Percentiles rank a stretch among this genome's conserved stretches.
Evolutionary conservation across 2,113 vertebrate species (phyloP).

Genomic region (Cyphomyrus discorhynchus): DNA sequence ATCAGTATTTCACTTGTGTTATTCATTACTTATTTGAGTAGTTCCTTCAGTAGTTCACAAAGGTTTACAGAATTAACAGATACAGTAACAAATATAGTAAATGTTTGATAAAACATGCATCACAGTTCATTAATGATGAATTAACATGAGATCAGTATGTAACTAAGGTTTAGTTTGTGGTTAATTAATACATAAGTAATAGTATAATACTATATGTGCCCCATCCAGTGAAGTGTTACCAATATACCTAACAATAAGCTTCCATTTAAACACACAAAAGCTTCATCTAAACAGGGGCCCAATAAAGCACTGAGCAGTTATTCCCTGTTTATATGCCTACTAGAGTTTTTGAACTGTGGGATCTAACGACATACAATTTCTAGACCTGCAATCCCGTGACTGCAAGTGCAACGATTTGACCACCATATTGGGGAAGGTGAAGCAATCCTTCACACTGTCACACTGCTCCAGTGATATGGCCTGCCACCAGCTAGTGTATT

Average conservation of each 20-base stretch:
- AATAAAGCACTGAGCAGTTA: not conserved
- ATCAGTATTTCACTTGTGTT: not conserved
- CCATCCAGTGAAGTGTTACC: not conserved
- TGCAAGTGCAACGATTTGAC: not conserved
- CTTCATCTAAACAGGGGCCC: not conserved
- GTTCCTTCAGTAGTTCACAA: not conserved
- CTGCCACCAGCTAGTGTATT: not conserved
- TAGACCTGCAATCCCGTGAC: not conserved
- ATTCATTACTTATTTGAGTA: not conserved
- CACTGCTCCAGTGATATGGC: not conserved
- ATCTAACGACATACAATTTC: not conserved
- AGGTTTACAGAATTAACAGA: not conserved
- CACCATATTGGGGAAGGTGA: not conserved
- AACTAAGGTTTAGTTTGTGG: not conserved
- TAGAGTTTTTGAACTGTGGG: not conserved
- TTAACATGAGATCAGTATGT: not conserved
- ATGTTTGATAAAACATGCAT: not conserved
- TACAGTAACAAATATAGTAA: not conserved
- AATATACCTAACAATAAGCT: not conserved
- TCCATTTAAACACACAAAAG: not conserved
- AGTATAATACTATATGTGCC: not conserved
- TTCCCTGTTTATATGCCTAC: not conserved
- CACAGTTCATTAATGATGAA: not conserved
- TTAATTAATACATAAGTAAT: not conserved
- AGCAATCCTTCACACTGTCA: not conserved